Evolutionary conservation across 2,888 invertebrate genomes (phyloP), one percentile per base, ranked within the genome.

Genomic region (Philaethria dido): DNA sequence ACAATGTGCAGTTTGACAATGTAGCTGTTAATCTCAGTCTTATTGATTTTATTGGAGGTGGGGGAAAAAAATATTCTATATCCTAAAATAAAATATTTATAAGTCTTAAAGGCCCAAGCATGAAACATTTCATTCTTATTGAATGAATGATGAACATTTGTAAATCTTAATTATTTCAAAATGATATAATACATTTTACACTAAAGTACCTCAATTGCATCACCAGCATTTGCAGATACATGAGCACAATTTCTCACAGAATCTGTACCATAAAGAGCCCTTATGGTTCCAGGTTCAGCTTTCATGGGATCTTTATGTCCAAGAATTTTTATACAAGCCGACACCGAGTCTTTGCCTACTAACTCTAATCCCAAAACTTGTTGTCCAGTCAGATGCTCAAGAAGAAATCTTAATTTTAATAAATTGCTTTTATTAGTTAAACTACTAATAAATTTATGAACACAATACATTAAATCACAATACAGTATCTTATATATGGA

Each of bases 331-430:
- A 88, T 77, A 93, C 95, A 95, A 57, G 86, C 87, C 18, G 88
- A 78, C 5, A 96, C 89, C 8, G 95, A 95, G 83, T 96, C 93
- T 74, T 95, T 94, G 0, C 96, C 96, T 57, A 97, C 94, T 62
- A 98, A 79, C 83, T 97, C 96, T 78, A 97, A 78, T 0, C 95
- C 96, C 76, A 96, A 88, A 0, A 96, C 93, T 14, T 95, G 93
- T 16, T 96, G 96, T 50, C 95, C 95, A 29, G 94, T 94, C 33
- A 97, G 84, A 79, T 94, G 92, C 68, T 95, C 94, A 60, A 96
- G 77, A 45, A 95, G 83, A 73, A 93, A 92, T 68, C 95, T 95
- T 73, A 69, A 78, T 63, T 62, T n/a, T n/a, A n/a, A n/a, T n/a
- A 47, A 9, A 64, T 64, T 61, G 8, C 8, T 22, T 13, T 36